A percentile compares a stretch with the other conserved stretches of the same genome.
Conservation (phyloP, 2,888 invertebrate species). For the Lapara coniferarum region DNA sequence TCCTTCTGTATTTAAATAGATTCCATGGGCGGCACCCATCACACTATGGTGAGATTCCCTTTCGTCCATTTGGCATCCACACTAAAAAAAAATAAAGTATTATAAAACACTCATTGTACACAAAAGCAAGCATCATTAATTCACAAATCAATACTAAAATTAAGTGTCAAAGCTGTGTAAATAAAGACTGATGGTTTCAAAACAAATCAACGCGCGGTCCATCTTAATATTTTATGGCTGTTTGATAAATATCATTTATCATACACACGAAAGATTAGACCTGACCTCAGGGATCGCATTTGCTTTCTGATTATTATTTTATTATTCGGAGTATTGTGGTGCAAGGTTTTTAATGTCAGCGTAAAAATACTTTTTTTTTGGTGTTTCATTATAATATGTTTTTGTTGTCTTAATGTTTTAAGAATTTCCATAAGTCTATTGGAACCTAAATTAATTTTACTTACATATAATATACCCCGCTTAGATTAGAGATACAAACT, state of each 20-base stretch:
- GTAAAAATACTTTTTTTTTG: not conserved
- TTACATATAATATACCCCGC: no score
- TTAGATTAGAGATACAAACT: no score
- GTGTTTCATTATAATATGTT: not conserved
- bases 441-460: no score
- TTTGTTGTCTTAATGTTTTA: not conserved
- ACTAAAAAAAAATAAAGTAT: no score
- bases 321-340: not conserved
- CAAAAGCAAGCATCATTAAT: not conserved
- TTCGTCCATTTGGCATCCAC: no score
- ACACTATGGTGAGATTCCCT: no score
- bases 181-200: constrained; percentile 1
- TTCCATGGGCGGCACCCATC: no score
- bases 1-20: no score
- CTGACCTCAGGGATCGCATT: not conserved
- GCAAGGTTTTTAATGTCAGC: not conserved
- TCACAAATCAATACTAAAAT: not conserved
- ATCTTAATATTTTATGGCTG: not conserved
- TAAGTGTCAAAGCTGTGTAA: not conserved
- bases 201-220: not conserved
- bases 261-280: not conserved
- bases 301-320: not conserved
- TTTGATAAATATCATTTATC: constrained; percentile 1
- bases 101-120: no score
- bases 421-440: not conserved